phyloP scores from a whole-genome alignment of 2,888 invertebrate genomes.

The Pantelozetes paolii region DNA sequence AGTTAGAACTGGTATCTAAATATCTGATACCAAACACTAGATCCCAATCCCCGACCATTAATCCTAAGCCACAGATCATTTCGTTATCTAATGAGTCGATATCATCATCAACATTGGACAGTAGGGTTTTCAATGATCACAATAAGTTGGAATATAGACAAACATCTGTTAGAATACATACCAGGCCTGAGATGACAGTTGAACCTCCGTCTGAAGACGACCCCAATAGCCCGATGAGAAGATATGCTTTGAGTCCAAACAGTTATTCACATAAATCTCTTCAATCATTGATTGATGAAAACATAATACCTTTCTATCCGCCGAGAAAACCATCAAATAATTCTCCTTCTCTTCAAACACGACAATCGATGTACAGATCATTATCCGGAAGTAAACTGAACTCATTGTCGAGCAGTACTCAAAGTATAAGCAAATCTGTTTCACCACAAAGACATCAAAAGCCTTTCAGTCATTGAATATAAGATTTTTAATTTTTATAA shows the following conservation, averaged over 20 bases:
- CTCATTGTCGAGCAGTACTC: not conserved
- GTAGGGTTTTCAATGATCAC: too few species aligned
- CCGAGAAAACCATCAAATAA: not conserved
- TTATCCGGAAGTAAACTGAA: not conserved
- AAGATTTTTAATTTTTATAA: too few species aligned
- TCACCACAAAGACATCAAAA: slow-evolving; percentile 2
- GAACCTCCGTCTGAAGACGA: not conserved
- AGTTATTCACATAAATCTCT: not conserved
- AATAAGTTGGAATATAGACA: too few species aligned
- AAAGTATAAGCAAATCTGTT: not conserved
- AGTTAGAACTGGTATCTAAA: not conserved
- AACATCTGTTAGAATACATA: not conserved
- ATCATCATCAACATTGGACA: not conserved
- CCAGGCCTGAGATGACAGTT: not conserved
- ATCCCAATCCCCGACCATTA: not conserved
- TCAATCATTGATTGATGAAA: not conserved
- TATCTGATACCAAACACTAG: not conserved
- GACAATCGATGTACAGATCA: not conserved
- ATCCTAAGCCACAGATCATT: too few species aligned
- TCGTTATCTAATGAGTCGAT: not conserved
- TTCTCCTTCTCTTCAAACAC: not conserved
- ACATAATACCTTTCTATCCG: not conserved
- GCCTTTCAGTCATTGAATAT: not conserved
- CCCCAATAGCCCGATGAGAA: not conserved
- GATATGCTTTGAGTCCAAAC: slow-evolving; percentile 2